Evolutionary conservation across 2,113 vertebrate genomes (phyloP).

Genomic region (Hippocampus abdominalis): DNA sequence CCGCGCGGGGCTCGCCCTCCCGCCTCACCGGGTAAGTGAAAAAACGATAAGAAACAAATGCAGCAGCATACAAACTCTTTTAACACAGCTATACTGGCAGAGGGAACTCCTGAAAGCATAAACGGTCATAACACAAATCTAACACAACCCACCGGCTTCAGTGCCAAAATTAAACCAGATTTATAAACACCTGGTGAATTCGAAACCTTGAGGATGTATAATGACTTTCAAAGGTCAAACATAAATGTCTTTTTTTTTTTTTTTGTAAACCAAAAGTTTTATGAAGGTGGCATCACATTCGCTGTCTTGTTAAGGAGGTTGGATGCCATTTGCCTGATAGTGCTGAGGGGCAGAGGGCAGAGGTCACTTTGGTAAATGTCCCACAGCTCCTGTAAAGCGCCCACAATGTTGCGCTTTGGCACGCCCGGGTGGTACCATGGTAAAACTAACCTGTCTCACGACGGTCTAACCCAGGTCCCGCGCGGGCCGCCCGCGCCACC

Average conservation of each 20-base stretch:
- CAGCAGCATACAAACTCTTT: not conserved
- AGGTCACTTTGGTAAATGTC: conserved; percentile 42
- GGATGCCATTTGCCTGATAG: conserved; percentile 64
- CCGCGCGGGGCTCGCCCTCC: too few species aligned
- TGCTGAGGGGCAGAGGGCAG: conserved; percentile 48
- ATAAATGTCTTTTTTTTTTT: not conserved
- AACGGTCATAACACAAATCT: not conserved
- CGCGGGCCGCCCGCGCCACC: too few species aligned
- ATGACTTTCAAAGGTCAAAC: not conserved
- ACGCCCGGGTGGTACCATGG: conserved; percentile 49
- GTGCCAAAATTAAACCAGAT: not conserved
- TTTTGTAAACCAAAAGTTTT: not conserved
- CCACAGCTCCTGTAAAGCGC: conserved; percentile 51
- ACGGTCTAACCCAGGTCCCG: too few species aligned
- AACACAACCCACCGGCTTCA: not conserved
- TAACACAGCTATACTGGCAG: not conserved
- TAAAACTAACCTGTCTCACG: too few species aligned
- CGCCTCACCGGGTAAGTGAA: too few species aligned
- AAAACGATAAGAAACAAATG: too few species aligned
- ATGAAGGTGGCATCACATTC: not conserved
- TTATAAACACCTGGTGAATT: not conserved
- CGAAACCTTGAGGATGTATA: not conserved
- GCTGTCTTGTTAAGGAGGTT: conserved; percentile 44
- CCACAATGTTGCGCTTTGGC: conserved; percentile 42
- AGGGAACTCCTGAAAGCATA: not conserved